Conservation (phyloP, 2,113 vertebrate species). For the Odontophorus gujanensis region DNA sequence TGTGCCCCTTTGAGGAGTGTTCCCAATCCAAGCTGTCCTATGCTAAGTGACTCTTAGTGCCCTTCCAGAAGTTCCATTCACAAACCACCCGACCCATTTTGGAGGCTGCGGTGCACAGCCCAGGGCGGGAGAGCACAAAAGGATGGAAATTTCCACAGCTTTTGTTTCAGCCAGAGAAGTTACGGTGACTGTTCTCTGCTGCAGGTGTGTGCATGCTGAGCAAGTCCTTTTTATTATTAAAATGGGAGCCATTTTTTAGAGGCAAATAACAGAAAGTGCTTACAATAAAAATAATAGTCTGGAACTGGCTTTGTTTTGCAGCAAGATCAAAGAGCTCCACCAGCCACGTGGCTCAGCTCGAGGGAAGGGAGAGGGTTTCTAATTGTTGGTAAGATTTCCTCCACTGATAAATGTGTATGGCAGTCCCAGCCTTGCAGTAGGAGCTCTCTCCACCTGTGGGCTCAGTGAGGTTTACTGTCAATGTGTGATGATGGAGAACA, state of each 20-base stretch:
- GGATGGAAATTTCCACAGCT: conserved; percentile 61
- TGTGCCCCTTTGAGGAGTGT: background rate
- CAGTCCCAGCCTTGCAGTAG: background rate
- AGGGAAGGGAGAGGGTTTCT: conserved; percentile 1
- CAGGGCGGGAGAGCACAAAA: conserved; percentile 15
- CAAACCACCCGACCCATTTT: background rate
- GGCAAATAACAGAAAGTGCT: conserved; percentile 64
- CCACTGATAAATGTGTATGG: background rate
- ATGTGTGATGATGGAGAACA: background rate
- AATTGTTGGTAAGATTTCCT: conserved; percentile 28
- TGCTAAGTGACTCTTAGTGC: background rate
- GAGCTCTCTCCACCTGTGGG: background rate
- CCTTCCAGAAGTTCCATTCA: conserved; percentile 10
- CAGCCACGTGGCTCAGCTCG: background rate
- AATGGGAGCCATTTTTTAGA: conserved; percentile 64
- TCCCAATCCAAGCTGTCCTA: background rate
- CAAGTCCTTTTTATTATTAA: conserved; percentile 48
- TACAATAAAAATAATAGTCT: conserved; percentile 64
- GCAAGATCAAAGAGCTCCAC: conserved; percentile 50
- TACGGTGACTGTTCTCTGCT: conserved; percentile 38
- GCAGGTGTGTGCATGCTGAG: conserved; percentile 39
- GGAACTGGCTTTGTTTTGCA: conserved; percentile 54
- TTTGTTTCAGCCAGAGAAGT: conserved; percentile 60
- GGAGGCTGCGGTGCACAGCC: background rate
- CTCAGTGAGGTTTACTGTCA: background rate